These are phyloP conservation scores for Phyllotis vaccarum DNA, from an alignment of 2,797 vertebrate species.

Conservation along the genomic window DNA sequence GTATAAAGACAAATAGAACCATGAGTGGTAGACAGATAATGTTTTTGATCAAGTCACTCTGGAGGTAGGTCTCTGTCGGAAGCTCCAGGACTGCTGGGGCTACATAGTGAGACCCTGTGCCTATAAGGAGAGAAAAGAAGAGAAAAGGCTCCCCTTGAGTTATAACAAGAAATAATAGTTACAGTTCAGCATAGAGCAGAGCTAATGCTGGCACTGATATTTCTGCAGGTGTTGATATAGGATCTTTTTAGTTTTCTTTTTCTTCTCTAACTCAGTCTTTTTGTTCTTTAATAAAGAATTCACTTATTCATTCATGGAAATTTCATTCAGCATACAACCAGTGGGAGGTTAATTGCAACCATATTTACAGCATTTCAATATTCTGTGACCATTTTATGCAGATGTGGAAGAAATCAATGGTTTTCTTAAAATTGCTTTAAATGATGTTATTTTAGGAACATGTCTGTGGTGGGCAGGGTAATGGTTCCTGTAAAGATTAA, in stretches of 20 bases:
- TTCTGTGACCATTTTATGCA: constrained; percentile 1
- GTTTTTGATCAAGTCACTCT: not conserved
- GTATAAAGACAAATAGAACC: not conserved
- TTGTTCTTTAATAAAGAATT: not conserved
- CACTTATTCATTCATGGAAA: too few relatives aligned
- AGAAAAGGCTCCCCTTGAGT: not conserved
- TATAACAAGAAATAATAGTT: constrained; percentile 17
- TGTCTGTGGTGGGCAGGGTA: not conserved
- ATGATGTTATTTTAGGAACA: not conserved
- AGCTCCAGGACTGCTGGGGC: not conserved
- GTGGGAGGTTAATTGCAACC: too few relatives aligned
- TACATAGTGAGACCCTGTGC: not conserved
- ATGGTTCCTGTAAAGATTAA: not conserved
- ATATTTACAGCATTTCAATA: too few relatives aligned
- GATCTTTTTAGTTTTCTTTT: not conserved
- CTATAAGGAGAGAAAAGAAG: not conserved
- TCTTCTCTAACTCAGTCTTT: not conserved
- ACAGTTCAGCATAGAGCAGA: not conserved
- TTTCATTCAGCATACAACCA: too few relatives aligned
- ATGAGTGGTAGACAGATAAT: not conserved
- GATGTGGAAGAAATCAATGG: not conserved
- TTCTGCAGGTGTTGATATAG: not conserved
- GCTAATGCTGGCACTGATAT: not conserved
- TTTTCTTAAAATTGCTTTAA: not conserved
- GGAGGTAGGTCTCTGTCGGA: not conserved